Conservation (phyloP, 2,113 vertebrate species). For the Gobiocypris rarus region DNA sequence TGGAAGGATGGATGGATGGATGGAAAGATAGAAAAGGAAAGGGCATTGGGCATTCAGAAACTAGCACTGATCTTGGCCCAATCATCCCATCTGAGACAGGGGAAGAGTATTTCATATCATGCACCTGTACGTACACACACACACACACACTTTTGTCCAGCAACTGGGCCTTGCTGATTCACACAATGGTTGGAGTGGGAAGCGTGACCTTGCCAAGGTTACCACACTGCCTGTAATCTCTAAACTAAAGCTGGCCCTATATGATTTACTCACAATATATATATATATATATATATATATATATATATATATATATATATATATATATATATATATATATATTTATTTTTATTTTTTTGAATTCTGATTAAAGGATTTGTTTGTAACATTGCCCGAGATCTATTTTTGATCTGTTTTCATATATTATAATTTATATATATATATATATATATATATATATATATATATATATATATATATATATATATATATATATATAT, state of each 20-base stretch:
- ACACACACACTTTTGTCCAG: slow-evolving; percentile 47
- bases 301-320: no score
- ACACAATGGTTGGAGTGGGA: slow-evolving; percentile 52
- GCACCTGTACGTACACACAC: slow-evolving; percentile 5
- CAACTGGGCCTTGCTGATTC: slow-evolving; percentile 70
- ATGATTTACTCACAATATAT: not conserved
- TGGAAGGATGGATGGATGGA: not conserved
- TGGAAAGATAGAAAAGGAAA: not conserved
- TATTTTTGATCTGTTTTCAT: no score
- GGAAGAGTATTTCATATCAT: slow-evolving; percentile 41
- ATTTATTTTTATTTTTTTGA: no score
- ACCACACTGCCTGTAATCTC: not conserved
- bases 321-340: no score
- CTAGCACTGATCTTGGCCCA: slow-evolving; percentile 51
- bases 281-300: no score
- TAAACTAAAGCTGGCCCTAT: not conserved
- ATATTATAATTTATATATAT: no score
- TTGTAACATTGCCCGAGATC: not conserved
- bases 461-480: not conserved
- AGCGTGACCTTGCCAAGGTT: slow-evolving; percentile 38
- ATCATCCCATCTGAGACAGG: slow-evolving; percentile 49
- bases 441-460: not conserved
- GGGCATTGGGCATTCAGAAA: slow-evolving; percentile 46
- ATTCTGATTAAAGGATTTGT: not conserved
- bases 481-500: not conserved